Base-by-base conservation (phyloP, 2,113 vertebrate genomes). In the zebrafish (Danio rerio) region DNA sequence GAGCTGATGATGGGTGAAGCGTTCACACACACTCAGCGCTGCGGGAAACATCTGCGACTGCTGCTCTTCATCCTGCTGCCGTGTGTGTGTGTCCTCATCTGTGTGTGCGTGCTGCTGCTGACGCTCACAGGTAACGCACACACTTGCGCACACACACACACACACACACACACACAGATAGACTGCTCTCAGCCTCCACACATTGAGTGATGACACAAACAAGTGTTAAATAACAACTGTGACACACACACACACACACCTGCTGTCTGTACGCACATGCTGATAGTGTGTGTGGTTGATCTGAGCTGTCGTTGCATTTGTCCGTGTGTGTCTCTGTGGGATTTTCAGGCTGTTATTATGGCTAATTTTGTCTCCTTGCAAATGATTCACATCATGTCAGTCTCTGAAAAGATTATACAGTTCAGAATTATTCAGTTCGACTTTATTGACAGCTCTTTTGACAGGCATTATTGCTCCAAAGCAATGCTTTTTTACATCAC, bases 31-130 rank as follows among this genome's bases (percentile, higher is more conserved):
- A 96, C 94, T 86, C 78, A 94, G 87, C 89, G 90, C 18, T 93
- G 94, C 7, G 85, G 90, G 59, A 93, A 88, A 65, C 88, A 93
- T 73, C 92, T 95, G 47, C 93, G 94, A 12, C 91, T 95, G 84
- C 42, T 95, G 5, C 80, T 95, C 81, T 89, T 95, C 65, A 90
- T 96, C 81, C 83, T 96, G 81, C 92, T 96, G 83, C 95, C 95
- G 0, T 96, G 94, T 81, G 89, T 95, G 88, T 96, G 95, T 81
- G 93, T 93, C 8, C 90, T 96, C 50, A 87, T 93, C 40, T 93
- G 96, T 83, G 84, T 96, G 84, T 93, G 93, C 63, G 89, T 94
- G 58, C 90, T 96, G 45, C 90, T 96, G 47, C 68, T 87, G 18
- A 92, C 92, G 20, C 94, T 95, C 86, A 89, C 92, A 84, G 96